Percentiles rank a stretch among this genome's conserved stretches.
phyloP scores from a whole-genome alignment of 2,888 invertebrate species.

The Prosapia bicincta region DNA sequence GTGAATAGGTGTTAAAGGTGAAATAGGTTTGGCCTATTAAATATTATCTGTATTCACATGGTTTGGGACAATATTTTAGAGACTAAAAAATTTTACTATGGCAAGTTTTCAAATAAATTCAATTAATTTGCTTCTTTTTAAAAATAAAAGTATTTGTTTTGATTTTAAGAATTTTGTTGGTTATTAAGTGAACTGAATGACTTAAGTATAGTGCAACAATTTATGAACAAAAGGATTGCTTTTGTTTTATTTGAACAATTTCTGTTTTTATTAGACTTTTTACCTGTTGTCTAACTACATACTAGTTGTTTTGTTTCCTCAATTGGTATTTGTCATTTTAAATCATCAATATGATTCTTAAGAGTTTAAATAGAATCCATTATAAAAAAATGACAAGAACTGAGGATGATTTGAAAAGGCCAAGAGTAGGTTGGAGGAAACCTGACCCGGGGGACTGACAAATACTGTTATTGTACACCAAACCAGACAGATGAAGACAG shows the following conservation, averaged over 20 bases:
- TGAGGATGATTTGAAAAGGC: conserved; percentile 39
- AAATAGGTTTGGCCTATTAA: too few species aligned
- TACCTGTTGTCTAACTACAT: too few species aligned
- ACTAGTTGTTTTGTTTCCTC: background rate
- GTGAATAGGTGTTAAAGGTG: too few species aligned
- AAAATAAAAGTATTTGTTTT: background rate
- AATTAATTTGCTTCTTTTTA: background rate
- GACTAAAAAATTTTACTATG: background rate
- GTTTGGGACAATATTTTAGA: background rate
- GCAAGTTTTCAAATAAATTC: background rate
- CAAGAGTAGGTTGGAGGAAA: conserved; percentile 41
- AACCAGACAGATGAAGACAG: conserved; percentile 38
- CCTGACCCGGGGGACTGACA: conserved; percentile 42
- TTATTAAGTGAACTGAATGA: background rate
- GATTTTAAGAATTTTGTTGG: background rate
- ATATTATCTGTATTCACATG: too few species aligned
- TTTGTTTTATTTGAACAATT: background rate
- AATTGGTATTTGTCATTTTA: background rate
- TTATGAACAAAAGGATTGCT: background rate
- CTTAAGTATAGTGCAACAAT: background rate
- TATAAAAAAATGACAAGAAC: conserved; percentile 28
- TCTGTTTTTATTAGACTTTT: background rate
- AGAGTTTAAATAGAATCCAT: conserved; percentile 11
- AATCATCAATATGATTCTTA: conserved; percentile 19
- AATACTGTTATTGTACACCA: conserved; percentile 34